Evolutionary conservation across 92 coral and sea anemone species (phyloP).

Genomic region (Palythoa grandiflora): DNA sequence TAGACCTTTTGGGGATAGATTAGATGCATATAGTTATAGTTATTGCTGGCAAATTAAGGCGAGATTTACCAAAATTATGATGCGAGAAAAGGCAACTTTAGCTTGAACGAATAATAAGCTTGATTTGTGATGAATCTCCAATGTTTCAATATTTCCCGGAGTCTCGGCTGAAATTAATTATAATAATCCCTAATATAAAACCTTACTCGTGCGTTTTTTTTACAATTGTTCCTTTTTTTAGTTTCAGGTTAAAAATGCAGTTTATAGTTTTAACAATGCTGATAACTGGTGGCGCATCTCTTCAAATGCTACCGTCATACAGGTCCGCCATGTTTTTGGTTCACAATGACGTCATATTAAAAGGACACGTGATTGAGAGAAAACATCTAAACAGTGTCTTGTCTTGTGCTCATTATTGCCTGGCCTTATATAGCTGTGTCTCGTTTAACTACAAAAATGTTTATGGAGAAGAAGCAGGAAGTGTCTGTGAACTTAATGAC

Average conservation of each 20-base stretch:
- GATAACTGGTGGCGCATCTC: not conserved
- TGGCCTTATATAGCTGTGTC: conserved; percentile 57
- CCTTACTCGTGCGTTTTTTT: not conserved
- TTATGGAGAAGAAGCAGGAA: not conserved
- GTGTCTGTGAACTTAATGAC: conserved; percentile 34
- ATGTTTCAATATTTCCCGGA: too few species aligned
- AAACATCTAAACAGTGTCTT: conserved; percentile 46
- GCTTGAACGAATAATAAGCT: too few species aligned
- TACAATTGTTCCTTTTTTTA: not conserved
- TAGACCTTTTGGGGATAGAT: too few species aligned
- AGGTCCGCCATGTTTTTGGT: conserved; percentile 24
- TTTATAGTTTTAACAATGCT: not conserved
- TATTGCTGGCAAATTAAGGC: too few species aligned
- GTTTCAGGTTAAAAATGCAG: not conserved
- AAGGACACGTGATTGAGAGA: conserved; percentile 58
- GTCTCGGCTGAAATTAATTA: too few species aligned
- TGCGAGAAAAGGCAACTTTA: too few species aligned
- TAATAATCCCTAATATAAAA: not conserved
- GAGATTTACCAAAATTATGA: too few species aligned
- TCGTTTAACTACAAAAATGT: conserved; percentile 67
- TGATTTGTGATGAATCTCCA: too few species aligned
- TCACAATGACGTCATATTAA: conserved; percentile 30
- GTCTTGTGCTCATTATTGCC: conserved; percentile 79
- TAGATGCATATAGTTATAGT: too few species aligned
- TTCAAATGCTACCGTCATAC: not conserved